phyloP scores from a whole-genome alignment of 2,113 vertebrate species.

The Coptodon rendalli region DNA sequence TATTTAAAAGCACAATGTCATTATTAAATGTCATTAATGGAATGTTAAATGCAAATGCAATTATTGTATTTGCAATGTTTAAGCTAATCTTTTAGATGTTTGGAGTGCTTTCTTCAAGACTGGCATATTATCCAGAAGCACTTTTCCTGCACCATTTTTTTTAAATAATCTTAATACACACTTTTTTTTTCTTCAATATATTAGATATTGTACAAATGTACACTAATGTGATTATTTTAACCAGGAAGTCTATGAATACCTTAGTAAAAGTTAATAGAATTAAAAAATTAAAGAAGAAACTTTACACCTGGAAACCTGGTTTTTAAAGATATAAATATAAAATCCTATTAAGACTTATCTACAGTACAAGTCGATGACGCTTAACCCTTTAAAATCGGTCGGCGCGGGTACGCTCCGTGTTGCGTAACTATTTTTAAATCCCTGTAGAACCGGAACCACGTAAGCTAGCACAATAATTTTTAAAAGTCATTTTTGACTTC shows the following conservation, averaged over 20 bases:
- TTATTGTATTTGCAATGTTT: not conserved
- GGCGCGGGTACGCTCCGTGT: no score
- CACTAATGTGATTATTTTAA: not conserved
- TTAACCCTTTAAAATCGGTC: not conserved
- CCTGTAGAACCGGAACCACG: no score
- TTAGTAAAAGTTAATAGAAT: not conserved
- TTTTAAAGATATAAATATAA: not conserved
- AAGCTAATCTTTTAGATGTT: not conserved
- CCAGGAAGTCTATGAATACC: not conserved
- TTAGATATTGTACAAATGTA: not conserved
- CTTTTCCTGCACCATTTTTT: not conserved
- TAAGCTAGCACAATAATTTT: no score
- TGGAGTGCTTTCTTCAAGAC: not conserved
- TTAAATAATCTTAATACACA: not conserved
- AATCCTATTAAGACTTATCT: slow-evolving; percentile 4
- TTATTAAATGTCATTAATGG: not conserved
- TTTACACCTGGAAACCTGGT: not conserved
- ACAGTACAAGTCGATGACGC: not conserved
- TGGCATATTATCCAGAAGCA: not conserved
- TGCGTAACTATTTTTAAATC: no score
- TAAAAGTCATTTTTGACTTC: no score
- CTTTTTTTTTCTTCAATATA: not conserved
- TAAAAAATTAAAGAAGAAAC: not conserved
- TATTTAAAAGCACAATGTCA: not conserved
- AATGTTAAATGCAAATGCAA: not conserved